Evolutionary conservation across 2,113 vertebrate genomes (phyloP), one percentile per base, ranked within the genome.

Genomic region (Astur gentilis): DNA sequence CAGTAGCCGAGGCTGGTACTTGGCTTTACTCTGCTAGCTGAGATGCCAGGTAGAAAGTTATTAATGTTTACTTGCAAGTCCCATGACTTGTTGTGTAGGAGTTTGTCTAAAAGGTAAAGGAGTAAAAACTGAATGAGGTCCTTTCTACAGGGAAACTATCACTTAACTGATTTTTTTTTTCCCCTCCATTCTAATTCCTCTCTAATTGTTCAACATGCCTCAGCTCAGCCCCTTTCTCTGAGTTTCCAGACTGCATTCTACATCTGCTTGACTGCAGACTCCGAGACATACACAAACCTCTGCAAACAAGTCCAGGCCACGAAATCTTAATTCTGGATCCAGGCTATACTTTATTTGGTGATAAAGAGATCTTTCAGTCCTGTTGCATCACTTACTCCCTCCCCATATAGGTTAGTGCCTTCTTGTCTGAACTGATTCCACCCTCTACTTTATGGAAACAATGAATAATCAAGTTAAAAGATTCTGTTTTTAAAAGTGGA

Each of bases 401-500:
- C 7, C 40, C n/a, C 22, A 10, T 12, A 16, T 9, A 82, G 2
- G 29, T 80, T 60, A 65, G 13, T 50, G 15, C 14, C 49, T 49
- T 60, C 57, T 88, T 83, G 36, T 58, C 22, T 71, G 80, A 91
- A 70, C 26, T 9, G 34, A 86, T 61, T 93, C 54, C 77, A 73
- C 16, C 11, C 18, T 72, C 42, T 70, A 8, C 23, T 87, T 72
- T 55, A 12, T 25, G 29, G 72, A 92, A 83, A 83, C 15, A 58
- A 54, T 0, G 1, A 65, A 54, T 49, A 79, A 87, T 18, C 52
- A 85, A 90, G 45, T 31, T 36, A 45, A 83, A 83, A 66, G 6
- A 6, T 31, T 40, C 62, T 45, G 14, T 0, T 58, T 86, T 78
- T 58, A 9, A 64, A 86, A 71, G 9, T 0, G 0, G n/a, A 5